A percentile compares a stretch with the other conserved stretches of the same genome.
Evolutionary conservation across 1,140 invertebrate species (phyloP).

Genomic region (Drosophila pandora): DNA sequence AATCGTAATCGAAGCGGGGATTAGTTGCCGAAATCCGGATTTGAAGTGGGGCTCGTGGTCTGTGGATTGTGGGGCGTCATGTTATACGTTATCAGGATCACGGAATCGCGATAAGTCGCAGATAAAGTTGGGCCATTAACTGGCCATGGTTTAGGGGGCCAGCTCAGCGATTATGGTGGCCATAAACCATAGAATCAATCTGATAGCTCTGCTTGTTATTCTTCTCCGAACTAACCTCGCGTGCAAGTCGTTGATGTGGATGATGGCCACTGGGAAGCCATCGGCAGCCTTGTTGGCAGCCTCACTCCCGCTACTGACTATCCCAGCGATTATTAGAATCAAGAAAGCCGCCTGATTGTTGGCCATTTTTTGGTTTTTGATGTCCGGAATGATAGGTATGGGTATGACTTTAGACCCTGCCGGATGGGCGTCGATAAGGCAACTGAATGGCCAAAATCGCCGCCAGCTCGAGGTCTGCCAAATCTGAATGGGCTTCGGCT

Average conservation of each 20-base stretch:
- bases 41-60: constrained; percentile 9
- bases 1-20: constrained; percentile 21
- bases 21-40: constrained; percentile 4
- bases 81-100: constrained; percentile 28
- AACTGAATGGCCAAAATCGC: constrained; percentile 50
- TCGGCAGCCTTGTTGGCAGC: constrained; percentile 73
- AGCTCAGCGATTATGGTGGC: constrained; percentile 1
- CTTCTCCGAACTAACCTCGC: constrained; percentile 85
- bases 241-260: constrained; percentile 93
- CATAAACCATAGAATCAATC: constrained; percentile 16
- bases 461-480: constrained; percentile 8
- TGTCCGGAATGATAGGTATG: not conserved
- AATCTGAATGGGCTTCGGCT: constrained; percentile 22
- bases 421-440: constrained; percentile 84
- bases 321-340: constrained; percentile 4
- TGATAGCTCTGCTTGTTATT: constrained; percentile 6
- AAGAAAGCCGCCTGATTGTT: not conserved
- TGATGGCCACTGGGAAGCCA: constrained; percentile 88
- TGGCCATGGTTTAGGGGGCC: constrained; percentile 17
- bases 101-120: constrained; percentile 20
- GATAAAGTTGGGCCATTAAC: constrained; percentile 3
- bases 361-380: constrained; percentile 2
- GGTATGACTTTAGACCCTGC: constrained; percentile 18
- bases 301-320: not conserved
- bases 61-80: not conserved